Base-by-base conservation (phyloP, 2,797 vertebrate species). In the Buphagus erythrorhynchus region DNA sequence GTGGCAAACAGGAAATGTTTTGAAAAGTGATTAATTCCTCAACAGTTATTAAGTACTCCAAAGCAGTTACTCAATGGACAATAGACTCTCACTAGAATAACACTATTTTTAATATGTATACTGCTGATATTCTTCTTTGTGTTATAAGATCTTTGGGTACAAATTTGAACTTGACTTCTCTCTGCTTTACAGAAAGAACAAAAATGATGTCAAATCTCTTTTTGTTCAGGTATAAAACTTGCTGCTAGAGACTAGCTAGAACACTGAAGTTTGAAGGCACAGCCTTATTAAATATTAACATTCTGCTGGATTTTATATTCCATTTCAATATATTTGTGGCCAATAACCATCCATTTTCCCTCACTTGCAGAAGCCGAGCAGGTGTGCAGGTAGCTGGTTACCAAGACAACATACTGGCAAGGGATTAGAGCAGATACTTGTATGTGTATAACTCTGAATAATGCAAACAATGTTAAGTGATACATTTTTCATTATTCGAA, bases 371-470 rank as follows among this genome's bases (percentile, higher is more conserved):
- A 87, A 97, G 93, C 92, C 1, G 81, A 98, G 98, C 98, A 98
- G 97, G 97, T 98, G 98, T 98, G 98, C 98, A 98, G 98, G 98
- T 98, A 98, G 98, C 97, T 93, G 97, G 98, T 98, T 98, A 97
- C 98, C 97, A 98, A 97, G 98, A 97, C 98, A 98, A 98, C 98
- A 92, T 92, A 97, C 89, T 95, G 94, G 97, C 98, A 97, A 93
- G 98, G 98, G 98, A 98, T 98, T 98, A 98, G 96, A 98, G 96
- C 95, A 94, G 96, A 97, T 96, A 97, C 97, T 98, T 97, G 97
- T 97, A 95, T 94, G 96, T 97, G 96, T 95, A 97, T 96, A 97
- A 98, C 97, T 98, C 97, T 98, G 98, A 98, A 98, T 98, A 98
- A 98, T 98, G 98, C 98, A 98, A 98, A 98, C 96, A 97, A 93